phyloP scores from a whole-genome alignment of 2,888 invertebrate species.

The Chrysomela aeneicollis region DNA sequence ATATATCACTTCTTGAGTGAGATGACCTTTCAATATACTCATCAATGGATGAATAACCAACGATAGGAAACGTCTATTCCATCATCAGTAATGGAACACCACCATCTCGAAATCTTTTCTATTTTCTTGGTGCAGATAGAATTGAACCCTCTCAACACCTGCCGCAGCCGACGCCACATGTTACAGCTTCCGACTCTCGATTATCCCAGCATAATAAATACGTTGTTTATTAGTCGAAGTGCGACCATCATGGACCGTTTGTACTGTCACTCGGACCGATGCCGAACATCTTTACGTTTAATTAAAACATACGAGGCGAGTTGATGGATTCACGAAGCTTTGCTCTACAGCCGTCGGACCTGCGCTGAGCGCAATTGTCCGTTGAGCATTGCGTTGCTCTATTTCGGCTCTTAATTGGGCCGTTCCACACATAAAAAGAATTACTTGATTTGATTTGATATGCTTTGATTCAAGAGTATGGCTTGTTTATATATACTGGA shows the following conservation, averaged over 20 bases:
- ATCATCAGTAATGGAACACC: no score
- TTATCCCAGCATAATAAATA: conserved; percentile 49
- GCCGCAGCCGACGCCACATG: background rate
- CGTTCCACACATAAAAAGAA: no score
- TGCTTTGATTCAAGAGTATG: no score
- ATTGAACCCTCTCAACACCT: background rate
- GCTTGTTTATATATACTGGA: no score
- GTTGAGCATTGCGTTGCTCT: conserved; percentile 35
- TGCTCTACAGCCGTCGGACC: conserved; percentile 41
- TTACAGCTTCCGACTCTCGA: conserved; percentile 7
- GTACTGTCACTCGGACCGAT: conserved; percentile 58
- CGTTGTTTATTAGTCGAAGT: conserved; percentile 60
- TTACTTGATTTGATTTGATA: no score
- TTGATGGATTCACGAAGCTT: conserved; percentile 56
- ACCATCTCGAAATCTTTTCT: no score
- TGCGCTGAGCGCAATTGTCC: conserved; percentile 43
- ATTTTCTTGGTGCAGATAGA: background rate
- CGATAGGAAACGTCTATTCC: no score
- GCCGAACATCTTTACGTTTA: conserved; percentile 56
- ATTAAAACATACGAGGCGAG: conserved; percentile 59
- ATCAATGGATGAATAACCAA: no score
- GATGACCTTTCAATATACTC: no score
- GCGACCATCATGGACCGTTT: conserved; percentile 60
- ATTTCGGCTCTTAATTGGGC: conserved; percentile 31
- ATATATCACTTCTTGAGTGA: no score